A percentile compares a stretch with the other conserved stretches of the same genome.
Evolutionary conservation across 2,797 vertebrate genomes (phyloP).

Genomic region (Lemur catta): DNA sequence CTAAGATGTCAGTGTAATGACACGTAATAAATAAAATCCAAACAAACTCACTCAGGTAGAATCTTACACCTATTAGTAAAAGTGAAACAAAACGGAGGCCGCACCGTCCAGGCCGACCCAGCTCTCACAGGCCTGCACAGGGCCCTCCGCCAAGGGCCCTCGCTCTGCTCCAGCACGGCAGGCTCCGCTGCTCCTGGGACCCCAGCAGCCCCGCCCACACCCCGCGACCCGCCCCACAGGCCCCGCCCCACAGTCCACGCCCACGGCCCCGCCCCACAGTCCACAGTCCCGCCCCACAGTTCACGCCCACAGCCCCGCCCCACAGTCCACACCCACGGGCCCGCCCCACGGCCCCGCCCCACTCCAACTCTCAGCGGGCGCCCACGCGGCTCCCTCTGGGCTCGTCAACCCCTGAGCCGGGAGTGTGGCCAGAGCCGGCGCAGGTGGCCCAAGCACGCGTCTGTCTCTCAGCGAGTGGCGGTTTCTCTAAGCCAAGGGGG

Average conservation of each 20-base stretch:
- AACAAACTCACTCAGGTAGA: background rate
- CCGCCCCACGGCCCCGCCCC: background rate
- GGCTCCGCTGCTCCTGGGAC: fast-evolving
- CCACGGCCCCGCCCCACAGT: too few species aligned
- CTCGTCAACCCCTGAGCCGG: too few species aligned
- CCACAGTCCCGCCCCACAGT: too few species aligned
- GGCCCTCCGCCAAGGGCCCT: fast-evolving
- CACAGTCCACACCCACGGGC: too few species aligned
- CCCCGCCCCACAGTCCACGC: too few species aligned
- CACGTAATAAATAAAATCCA: background rate
- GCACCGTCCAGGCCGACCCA: background rate
- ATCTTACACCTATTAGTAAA: background rate
- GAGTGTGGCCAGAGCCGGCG: background rate
- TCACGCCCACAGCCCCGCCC: too few species aligned
- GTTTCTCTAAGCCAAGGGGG: background rate
- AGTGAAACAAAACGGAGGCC: background rate
- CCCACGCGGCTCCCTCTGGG: fast-evolving
- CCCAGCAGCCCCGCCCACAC: too few species aligned
- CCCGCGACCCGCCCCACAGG: too few species aligned
- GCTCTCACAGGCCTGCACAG: background rate
- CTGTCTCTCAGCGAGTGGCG: background rate
- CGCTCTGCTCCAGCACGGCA: fast-evolving
- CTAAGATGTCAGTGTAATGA: background rate
- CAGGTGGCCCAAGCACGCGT: background rate
- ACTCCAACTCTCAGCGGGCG: background rate